Conservation (phyloP, 1,140 invertebrate species). For the Dysdera silvatica region DNA sequence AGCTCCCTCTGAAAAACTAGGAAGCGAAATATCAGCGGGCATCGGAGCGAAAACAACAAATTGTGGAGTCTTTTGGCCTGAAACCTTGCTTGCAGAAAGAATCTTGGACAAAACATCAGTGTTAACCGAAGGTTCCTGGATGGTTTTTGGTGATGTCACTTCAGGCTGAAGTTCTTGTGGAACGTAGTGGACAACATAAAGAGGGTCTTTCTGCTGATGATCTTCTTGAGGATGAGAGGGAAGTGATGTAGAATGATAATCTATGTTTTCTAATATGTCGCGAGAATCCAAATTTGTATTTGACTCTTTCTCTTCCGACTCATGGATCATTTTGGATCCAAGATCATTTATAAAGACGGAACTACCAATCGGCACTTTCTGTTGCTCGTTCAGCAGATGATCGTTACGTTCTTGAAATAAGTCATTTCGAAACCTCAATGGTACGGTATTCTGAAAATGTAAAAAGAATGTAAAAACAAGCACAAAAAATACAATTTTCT, state of each 20-base stretch:
- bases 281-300: no score
- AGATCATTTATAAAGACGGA: constrained; percentile 11
- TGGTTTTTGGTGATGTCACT: background rate
- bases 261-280: no score
- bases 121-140: background rate
- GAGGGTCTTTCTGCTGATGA: constrained; percentile 1
- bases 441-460: no score
- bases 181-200: constrained; percentile 24
- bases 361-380: constrained; percentile 17
- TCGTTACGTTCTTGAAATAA: constrained; percentile 19
- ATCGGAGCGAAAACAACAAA: constrained; percentile 21
- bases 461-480: no score
- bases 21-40: no score
- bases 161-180: background rate
- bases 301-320: no score
- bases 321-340: constrained; percentile 5
- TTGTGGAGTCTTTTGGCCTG: constrained; percentile 15
- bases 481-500: no score
- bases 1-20: background rate
- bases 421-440: no score
- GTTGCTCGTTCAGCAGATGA: background rate
- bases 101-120: constrained; percentile 9
- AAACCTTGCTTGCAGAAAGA: constrained; percentile 5
- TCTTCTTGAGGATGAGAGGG: background rate
- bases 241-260: background rate